Conservation (phyloP, 2,888 invertebrate genomes). For the Onthophagus sagittarius region DNA sequence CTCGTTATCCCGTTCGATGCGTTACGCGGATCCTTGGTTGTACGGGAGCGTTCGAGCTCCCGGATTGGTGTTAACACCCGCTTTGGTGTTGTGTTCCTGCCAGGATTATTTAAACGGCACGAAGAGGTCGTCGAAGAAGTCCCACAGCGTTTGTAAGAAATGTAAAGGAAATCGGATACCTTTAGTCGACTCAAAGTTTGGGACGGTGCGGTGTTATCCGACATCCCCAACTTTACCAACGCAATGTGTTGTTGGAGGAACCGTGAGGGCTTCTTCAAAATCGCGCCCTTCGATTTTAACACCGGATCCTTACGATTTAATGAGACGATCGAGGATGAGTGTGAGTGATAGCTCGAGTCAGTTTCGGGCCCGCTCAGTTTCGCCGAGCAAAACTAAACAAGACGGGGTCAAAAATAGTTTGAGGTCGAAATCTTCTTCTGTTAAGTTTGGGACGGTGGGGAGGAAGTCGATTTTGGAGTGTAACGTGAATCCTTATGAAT, state of each 20-base stretch:
- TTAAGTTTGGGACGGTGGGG: slow-evolving; percentile 37
- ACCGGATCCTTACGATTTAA: slow-evolving; percentile 78
- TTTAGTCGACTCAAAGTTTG: slow-evolving; percentile 57
- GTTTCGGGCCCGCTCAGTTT: slow-evolving; percentile 50
- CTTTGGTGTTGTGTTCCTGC: slow-evolving; percentile 76
- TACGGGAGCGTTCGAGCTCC: slow-evolving; percentile 69
- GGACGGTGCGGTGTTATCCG: slow-evolving; percentile 56
- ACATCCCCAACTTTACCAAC: slow-evolving; percentile 33
- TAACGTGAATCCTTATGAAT: slow-evolving; percentile 79
- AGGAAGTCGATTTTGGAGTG: slow-evolving; percentile 76
- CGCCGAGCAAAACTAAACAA: slow-evolving; percentile 39
- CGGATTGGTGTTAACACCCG: slow-evolving; percentile 51
- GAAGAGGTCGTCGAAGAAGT: slow-evolving; percentile 63
- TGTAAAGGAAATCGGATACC: slow-evolving; percentile 78
- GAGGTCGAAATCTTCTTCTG: slow-evolving; percentile 35
- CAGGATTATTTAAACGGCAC: slow-evolving; percentile 77
- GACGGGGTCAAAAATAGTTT: slow-evolving; percentile 32
- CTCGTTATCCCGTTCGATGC: slow-evolving; percentile 78
- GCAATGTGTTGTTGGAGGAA: slow-evolving; percentile 55
- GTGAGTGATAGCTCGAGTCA: slow-evolving; percentile 36
- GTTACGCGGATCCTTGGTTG: slow-evolving; percentile 81
- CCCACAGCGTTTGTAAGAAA: slow-evolving; percentile 76
- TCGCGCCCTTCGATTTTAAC: slow-evolving; percentile 64
- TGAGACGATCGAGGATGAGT: slow-evolving; percentile 68
- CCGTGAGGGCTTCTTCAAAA: slow-evolving; percentile 59